A percentile compares a stretch with the other conserved stretches of the same genome.
Evolutionary conservation across 2,113 vertebrate species (phyloP).

Genomic region (Papio anubis): DNA sequence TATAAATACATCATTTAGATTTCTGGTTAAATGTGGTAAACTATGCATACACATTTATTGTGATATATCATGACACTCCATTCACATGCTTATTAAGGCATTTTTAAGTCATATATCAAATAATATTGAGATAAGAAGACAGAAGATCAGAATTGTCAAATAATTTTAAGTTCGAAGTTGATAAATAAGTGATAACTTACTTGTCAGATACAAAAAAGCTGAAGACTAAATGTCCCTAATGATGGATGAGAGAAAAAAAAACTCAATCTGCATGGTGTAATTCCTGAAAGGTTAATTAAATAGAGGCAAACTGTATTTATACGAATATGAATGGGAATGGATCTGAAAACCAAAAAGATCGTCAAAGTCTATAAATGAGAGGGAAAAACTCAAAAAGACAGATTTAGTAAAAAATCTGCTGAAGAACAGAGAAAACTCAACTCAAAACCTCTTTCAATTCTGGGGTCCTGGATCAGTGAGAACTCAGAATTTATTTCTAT

Average conservation of each 20-base stretch:
- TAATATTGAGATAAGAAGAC: neutral
- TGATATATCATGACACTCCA: neutral
- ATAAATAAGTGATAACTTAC: neutral
- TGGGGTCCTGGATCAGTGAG: neutral
- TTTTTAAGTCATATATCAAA: neutral
- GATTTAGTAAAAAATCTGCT: neutral
- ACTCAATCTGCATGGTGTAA: neutral
- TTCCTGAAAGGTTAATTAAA: neutral
- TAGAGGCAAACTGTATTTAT: neutral
- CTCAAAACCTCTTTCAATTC: no score
- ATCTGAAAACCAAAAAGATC: neutral
- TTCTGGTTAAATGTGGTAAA: neutral
- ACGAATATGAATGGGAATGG: neutral
- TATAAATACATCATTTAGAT: neutral
- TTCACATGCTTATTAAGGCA: neutral
- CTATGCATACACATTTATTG: neutral
- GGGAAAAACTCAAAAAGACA: neutral
- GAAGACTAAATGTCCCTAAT: neutral
- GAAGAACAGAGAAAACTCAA: neutral
- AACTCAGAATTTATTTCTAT: neutral
- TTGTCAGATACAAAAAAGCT: neutral
- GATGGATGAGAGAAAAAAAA: neutral
- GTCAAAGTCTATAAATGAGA: neutral
- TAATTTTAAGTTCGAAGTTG: neutral
- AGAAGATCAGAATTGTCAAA: neutral